Base-by-base conservation (phyloP, 1,140 invertebrate species). In the Lordiphosa mommai region DNA sequence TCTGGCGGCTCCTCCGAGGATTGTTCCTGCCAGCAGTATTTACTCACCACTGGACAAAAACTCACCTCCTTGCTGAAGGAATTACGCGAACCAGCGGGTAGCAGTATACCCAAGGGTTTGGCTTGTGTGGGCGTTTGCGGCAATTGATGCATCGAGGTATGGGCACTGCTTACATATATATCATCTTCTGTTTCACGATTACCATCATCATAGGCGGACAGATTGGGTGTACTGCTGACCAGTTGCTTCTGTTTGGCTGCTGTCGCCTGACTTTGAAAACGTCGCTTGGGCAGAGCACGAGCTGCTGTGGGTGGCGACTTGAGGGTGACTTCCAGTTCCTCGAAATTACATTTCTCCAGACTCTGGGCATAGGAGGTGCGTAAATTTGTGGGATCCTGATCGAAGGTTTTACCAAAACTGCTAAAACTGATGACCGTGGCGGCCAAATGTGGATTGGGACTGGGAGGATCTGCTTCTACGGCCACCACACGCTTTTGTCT, bases 21-120 rank as follows among this genome's bases (percentile, higher is more conserved):
- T 38, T 87, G 88, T 57, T 93, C 92, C 46, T 91, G 90, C 93
- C 93, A 94, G 71, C 92, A 93, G 27, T 94, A 93, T 85, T 94
- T 93, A 10, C 92, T 92, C 1, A 94, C 93, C 27, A 94, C 91
- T 0, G 93, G 93, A 71, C 92, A 93, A 68, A 94, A 94, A 55
- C 92, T 92, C 1, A 93, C 92, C 27, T 91, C 91, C 77, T 91
- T 89, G 41, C 84, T 72, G n/a, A 88, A 85, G 0, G 89, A 89
- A 17, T 88, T 89, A 0, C 85, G 71, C 8, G 90, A 91, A 1
- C 90, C 90, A 8, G 91, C 43, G 72, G 90, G 40, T 89, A 90
- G 50, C 72, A 90, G 64, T 89, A 91, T 91, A 41, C 91, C 91
- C 65, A 87, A 90, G 55, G 86, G 91, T 64, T 90, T 91, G 20